These are phyloP conservation scores for Lasioglossum vierecki DNA, from an alignment of 2,888 invertebrate genomes.

Conservation along the genomic window DNA sequence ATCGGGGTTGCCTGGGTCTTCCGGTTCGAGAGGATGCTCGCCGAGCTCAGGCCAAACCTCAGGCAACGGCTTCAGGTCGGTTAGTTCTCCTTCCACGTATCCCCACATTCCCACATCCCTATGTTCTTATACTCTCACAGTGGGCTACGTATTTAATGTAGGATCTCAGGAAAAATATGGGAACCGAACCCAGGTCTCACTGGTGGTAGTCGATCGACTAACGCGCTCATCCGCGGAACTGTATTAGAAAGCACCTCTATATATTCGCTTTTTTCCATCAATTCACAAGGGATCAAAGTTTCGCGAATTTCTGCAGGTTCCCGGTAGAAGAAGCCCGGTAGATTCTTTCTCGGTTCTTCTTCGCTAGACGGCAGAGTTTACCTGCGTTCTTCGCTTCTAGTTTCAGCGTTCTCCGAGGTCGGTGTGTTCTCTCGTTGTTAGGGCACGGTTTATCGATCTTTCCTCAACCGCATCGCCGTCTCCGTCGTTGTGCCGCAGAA, in stretches of 20 bases:
- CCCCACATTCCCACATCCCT: background rate
- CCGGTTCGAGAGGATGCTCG: slow-evolving; percentile 90
- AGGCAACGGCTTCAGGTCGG: slow-evolving; percentile 86
- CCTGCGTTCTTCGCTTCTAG: background rate
- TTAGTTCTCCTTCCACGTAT: slow-evolving; percentile 70
- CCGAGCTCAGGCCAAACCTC: slow-evolving; percentile 89
- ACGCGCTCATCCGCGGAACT: too few species aligned
- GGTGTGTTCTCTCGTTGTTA: background rate
- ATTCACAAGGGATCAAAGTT: too few species aligned
- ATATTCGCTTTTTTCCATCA: too few species aligned
- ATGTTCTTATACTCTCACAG: too few species aligned
- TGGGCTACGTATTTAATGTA: too few species aligned
- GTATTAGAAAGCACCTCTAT: too few species aligned
- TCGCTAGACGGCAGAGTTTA: background rate
- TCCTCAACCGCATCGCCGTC: background rate
- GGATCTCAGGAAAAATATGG: too few species aligned
- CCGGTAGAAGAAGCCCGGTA: background rate
- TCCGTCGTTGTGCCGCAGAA: background rate
- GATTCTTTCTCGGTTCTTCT: background rate
- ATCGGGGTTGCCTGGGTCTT: slow-evolving; percentile 95
- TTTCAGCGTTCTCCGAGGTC: background rate
- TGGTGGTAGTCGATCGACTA: too few species aligned
- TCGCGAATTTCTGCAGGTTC: too few species aligned
- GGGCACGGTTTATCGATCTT: background rate
- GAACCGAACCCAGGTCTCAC: too few species aligned